phyloP scores from a whole-genome alignment of 2,797 vertebrate species.

The Gallinago solitaria region DNA sequence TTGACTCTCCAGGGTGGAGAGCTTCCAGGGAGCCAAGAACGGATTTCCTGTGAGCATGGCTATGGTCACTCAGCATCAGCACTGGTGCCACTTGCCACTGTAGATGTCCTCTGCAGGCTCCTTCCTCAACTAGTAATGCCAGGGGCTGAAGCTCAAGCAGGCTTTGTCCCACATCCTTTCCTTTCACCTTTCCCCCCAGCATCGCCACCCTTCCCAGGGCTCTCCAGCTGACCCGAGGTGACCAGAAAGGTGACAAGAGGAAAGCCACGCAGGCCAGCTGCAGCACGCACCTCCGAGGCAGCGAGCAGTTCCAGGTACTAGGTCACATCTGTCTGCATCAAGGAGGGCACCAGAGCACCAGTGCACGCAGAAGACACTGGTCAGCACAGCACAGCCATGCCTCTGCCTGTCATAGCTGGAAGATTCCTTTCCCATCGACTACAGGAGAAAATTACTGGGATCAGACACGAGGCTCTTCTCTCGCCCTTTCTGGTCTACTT shows the following conservation, averaged over 20 bases:
- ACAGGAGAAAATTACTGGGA: background rate
- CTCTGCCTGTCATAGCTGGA: accelerated
- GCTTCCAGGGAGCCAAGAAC: background rate
- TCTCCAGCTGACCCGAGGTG: background rate
- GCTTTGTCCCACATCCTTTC: background rate
- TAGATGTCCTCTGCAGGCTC: background rate
- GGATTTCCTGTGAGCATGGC: background rate
- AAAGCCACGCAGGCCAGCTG: background rate
- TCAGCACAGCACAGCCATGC: background rate
- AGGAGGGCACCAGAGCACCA: background rate
- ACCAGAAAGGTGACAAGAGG: background rate
- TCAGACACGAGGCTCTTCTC: background rate
- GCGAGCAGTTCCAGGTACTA: background rate
- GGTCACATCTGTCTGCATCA: background rate
- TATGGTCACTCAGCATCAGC: background rate
- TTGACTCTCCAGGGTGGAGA: background rate
- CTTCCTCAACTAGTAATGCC: background rate
- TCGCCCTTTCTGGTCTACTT: background rate
- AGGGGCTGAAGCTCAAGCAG: background rate
- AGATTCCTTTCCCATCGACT: background rate
- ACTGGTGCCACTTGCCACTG: background rate
- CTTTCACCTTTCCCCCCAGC: background rate
- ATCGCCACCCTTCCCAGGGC: accelerated
- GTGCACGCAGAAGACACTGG: accelerated
- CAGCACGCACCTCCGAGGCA: background rate